Conservation (phyloP, 2,113 vertebrate genomes). For the Entomyzon cyanotis region DNA sequence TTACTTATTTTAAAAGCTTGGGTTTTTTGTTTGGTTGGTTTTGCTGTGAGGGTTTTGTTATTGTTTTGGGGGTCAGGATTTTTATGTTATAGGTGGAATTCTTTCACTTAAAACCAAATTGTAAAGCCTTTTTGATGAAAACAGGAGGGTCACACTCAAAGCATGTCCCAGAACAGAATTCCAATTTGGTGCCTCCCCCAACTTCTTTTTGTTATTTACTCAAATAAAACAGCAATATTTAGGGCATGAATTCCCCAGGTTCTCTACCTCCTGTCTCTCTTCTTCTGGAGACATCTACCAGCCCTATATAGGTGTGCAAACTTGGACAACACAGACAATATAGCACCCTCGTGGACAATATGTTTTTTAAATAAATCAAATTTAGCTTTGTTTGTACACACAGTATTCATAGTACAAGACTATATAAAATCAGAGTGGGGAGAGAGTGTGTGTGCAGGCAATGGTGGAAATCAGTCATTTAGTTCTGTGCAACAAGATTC, state of each 20-base stretch:
- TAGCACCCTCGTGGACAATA: neutral
- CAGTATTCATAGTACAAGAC: neutral
- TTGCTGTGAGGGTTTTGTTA: neutral
- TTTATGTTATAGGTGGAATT: neutral
- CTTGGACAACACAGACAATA: neutral
- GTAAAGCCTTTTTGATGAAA: neutral
- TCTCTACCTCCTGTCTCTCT: neutral
- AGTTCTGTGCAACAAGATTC: neutral
- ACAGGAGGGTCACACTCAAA: neutral
- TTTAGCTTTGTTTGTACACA: neutral
- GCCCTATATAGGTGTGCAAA: neutral
- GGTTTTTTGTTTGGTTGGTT: accelerated
- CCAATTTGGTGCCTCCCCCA: neutral
- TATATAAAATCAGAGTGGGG: accelerated
- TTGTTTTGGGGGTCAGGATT: neutral
- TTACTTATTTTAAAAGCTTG: neutral
- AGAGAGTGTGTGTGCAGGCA: accelerated
- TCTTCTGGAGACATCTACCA: neutral
- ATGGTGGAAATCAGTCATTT: neutral
- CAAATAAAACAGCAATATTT: neutral
- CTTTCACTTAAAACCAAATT: neutral
- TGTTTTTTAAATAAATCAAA: neutral
- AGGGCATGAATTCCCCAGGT: neutral
- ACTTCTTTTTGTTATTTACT: neutral
- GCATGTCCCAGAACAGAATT: neutral